phyloP scores from a whole-genome alignment of 2,113 vertebrate genomes.

The Pelecanoides urinatrix region DNA sequence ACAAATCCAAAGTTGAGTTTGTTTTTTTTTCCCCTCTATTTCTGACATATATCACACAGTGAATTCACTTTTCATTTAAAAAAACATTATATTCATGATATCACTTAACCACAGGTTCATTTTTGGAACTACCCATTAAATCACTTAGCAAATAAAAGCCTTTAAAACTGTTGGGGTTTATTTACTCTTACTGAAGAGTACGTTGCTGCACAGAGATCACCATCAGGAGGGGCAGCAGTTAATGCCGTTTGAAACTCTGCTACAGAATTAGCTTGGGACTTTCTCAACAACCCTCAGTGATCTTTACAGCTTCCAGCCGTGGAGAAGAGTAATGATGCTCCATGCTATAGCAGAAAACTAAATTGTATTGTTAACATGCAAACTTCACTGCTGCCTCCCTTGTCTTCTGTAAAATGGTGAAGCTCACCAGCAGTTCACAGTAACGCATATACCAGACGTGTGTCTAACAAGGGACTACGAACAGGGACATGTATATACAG shows the following conservation, averaged over 20 bases:
- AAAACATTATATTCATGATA: background rate
- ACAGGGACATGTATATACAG: background rate
- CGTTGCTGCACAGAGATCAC: background rate
- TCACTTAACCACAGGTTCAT: background rate
- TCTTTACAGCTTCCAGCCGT: background rate
- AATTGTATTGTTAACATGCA: accelerated
- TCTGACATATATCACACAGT: background rate
- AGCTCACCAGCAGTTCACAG: background rate
- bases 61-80: background rate
- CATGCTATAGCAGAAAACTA: accelerated
- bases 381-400: background rate
- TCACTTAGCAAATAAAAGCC: background rate
- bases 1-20: background rate
- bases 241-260: background rate
- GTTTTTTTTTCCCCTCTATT: background rate
- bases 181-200: background rate
- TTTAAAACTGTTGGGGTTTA: background rate
- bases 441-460: accelerated
- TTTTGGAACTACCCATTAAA: background rate
- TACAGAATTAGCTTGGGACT: background rate
- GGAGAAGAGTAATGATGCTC: background rate
- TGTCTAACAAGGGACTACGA: background rate
- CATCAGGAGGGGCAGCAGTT: background rate
- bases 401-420: background rate
- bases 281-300: background rate